These are phyloP conservation scores for Laupala kohalensis DNA, from an alignment of 1,140 invertebrate genomes.

Conservation along the genomic window DNA sequence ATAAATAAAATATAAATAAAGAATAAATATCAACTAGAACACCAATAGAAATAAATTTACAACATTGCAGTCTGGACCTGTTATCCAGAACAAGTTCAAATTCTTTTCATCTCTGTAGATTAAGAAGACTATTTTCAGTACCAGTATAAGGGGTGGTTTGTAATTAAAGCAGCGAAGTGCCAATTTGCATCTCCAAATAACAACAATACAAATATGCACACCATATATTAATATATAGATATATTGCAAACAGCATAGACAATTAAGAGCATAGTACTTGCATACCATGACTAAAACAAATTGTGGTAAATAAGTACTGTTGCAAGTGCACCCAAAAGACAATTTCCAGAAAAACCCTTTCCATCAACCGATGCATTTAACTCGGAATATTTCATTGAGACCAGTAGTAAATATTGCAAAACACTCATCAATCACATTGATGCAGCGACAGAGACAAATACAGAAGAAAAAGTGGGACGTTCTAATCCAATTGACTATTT, in stretches of 20 bases:
- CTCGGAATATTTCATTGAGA: background rate
- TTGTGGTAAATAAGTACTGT: background rate
- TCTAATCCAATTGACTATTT: background rate
- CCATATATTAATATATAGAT: no score
- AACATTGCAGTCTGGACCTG: background rate
- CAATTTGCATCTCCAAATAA: background rate
- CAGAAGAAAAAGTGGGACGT: background rate
- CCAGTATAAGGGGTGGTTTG: background rate
- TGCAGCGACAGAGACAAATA: constrained; percentile 3
- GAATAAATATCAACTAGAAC: constrained; percentile 4
- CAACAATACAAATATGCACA: background rate
- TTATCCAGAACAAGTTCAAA: background rate
- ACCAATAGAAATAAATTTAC: background rate
- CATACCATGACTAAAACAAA: background rate
- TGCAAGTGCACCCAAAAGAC: background rate
- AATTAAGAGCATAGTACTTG: background rate
- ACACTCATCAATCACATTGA: constrained; percentile 4
- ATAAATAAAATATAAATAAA: constrained; percentile 9
- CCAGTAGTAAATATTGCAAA: constrained; percentile 5
- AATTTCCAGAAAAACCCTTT: background rate
- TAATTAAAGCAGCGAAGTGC: background rate
- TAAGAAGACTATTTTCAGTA: no score
- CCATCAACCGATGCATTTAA: background rate
- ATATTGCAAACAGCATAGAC: background rate
- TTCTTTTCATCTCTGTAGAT: background rate